phyloP scores from a whole-genome alignment of 2,797 vertebrate genomes.

The Peromyscus nudipes region DNA sequence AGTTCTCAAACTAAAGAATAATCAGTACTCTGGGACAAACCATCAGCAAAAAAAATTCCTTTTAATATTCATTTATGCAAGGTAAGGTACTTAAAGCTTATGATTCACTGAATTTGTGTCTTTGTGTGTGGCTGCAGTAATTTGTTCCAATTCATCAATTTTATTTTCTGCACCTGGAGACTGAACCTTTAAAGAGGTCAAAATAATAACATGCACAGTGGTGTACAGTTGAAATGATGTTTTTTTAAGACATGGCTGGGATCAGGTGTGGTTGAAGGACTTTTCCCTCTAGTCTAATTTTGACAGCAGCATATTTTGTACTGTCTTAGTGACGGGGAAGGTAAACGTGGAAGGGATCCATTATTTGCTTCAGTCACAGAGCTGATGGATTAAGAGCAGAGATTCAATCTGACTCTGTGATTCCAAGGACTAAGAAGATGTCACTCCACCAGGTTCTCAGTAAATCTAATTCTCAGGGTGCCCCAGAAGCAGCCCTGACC shows the following conservation, averaged over 20 bases:
- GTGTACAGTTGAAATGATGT: background rate
- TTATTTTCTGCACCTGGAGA: conserved; percentile 77
- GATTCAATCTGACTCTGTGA: background rate
- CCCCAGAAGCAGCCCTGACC: background rate
- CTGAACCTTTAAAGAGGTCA: conserved; percentile 74
- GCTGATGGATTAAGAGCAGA: background rate
- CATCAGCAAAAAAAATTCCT: conserved; percentile 17
- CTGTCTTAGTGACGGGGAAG: background rate
- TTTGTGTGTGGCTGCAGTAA: conserved; percentile 59
- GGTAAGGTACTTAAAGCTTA: conserved; percentile 60
- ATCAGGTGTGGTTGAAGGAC: background rate
- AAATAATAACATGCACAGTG: conserved; percentile 36
- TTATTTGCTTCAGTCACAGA: background rate
- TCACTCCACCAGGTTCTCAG: background rate
- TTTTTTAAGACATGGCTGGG: background rate
- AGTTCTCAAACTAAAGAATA: conserved; percentile 34
- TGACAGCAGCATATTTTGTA: background rate
- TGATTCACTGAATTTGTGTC: conserved; percentile 72
- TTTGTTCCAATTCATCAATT: conserved; percentile 78
- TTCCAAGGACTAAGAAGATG: background rate
- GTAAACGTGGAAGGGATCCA: background rate
- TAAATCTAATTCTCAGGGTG: background rate
- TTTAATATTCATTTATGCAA: conserved; percentile 65
- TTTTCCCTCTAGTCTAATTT: background rate
- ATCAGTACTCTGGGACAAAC: background rate